phyloP scores from a whole-genome alignment of 2,888 invertebrate species.

The Thymelicus lineola region DNA sequence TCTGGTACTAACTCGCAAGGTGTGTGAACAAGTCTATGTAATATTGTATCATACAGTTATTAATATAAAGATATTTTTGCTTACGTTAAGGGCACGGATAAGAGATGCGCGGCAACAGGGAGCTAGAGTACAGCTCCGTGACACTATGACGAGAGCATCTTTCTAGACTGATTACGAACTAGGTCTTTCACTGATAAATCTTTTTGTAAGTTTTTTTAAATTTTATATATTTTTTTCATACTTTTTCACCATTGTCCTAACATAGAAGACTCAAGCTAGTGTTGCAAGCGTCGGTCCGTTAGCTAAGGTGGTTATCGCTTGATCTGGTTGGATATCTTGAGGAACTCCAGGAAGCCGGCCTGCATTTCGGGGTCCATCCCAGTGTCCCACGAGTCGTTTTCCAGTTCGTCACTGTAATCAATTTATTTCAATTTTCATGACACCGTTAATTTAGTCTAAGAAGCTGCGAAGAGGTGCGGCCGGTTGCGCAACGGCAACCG shows the following conservation, averaged over 20 bases:
- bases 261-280: constrained; percentile 60
- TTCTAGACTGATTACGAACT: constrained; percentile 53
- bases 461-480: too few relatives aligned
- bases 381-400: constrained; percentile 81
- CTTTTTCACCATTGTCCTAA: constrained; percentile 64
- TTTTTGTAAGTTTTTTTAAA: constrained; percentile 73
- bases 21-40: neutral
- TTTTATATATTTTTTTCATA: constrained; percentile 72
- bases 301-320: constrained; percentile 74
- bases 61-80: constrained; percentile 25
- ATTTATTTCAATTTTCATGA: neutral
- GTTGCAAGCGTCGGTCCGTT: constrained; percentile 59
- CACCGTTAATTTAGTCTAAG: too few relatives aligned
- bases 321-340: constrained; percentile 82
- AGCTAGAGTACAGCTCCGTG: neutral
- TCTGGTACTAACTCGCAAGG: neutral
- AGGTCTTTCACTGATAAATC: constrained; percentile 60
- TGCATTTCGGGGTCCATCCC: constrained; percentile 83
- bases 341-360: constrained; percentile 80
- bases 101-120: constrained; percentile 30
- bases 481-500: too few relatives aligned
- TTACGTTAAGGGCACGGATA: constrained; percentile 24
- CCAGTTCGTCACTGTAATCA: constrained; percentile 72
- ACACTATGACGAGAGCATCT: constrained; percentile 35
- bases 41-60: constrained; percentile 10